phyloP scores from a whole-genome alignment of 1,140 invertebrate species.

The Papilio xuthus region DNA sequence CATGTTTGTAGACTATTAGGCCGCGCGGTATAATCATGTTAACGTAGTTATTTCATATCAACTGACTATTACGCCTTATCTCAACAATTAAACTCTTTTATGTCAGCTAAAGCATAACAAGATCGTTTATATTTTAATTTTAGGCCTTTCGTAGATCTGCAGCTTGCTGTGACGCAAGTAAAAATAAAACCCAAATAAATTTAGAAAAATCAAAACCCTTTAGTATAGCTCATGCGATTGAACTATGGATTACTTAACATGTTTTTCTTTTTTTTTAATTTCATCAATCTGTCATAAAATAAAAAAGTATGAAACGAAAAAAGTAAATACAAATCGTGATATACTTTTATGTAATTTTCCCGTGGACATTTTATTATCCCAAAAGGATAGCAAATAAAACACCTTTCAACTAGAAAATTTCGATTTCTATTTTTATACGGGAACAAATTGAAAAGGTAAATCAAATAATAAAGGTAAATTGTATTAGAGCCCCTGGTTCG shows the following conservation, averaged over 20 bases:
- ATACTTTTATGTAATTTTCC: conserved; percentile 6
- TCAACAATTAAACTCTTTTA: conserved; percentile 30
- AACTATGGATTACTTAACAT: not conserved
- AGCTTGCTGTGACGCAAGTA: not conserved
- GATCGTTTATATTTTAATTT: conserved; percentile 30
- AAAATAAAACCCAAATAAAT: not conserved
- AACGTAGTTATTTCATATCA: conserved; percentile 48
- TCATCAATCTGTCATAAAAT: not conserved
- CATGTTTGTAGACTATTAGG: conserved; percentile 61
- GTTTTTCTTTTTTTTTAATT: not conserved
- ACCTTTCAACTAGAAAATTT: conserved; percentile 34
- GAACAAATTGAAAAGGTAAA: conserved; percentile 74
- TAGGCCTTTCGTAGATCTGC: conserved; percentile 1
- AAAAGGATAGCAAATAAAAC: conserved; percentile 27
- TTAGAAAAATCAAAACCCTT: not conserved
- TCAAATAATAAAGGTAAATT: conserved; percentile 80
- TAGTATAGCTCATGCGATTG: not conserved
- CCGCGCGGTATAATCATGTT: conserved; percentile 56
- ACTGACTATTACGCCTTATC: conserved; percentile 21
- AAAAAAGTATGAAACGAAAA: not conserved
- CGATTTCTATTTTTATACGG: conserved; percentile 59
- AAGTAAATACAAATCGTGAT: conserved; percentile 3
- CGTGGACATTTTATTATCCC: conserved; percentile 32
- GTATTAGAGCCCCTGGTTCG: conserved; percentile 64
- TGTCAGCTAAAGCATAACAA: conserved; percentile 22